These are phyloP conservation scores for Epizoanthus ramosus DNA, from an alignment of 92 coral and sea anemone genomes.

Conservation along the genomic window DNA sequence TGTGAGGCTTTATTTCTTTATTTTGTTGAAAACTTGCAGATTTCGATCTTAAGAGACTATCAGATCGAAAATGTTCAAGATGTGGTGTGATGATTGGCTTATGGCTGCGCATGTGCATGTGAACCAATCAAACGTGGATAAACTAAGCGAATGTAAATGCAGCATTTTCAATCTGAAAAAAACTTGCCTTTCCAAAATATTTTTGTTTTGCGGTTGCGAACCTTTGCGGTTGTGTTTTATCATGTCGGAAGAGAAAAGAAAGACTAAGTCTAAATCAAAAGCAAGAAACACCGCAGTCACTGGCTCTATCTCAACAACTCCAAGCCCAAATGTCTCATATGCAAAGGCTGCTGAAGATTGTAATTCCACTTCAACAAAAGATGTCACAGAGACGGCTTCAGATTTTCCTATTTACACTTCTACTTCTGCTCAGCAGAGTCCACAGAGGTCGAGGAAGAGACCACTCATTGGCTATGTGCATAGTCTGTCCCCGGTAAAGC, in stretches of 20 bases:
- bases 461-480: conserved; percentile 14
- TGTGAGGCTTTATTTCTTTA: neutral
- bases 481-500: conserved; percentile 23
- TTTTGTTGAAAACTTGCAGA: neutral
- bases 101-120: neutral
- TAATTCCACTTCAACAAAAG: neutral
- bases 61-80: conserved; percentile 13
- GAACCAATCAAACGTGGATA: neutral
- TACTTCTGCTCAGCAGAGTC: neutral
- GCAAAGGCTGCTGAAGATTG: neutral
- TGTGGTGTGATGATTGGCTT: neutral
- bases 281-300: conserved; percentile 1
- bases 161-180: conserved; percentile 4
- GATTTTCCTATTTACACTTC: neutral
- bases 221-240: too few relatives aligned
- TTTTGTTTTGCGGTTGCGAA: too few relatives aligned
- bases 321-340: conserved; percentile 3
- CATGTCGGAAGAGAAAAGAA: neutral
- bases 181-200: neutral
- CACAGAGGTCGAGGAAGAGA: conserved; percentile 1
- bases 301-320: neutral
- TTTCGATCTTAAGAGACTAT: neutral
- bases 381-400: neutral
- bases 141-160: neutral
- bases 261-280: neutral